Base-by-base conservation (phyloP, 2,113 vertebrate species). In the Canis aureus region DNA sequence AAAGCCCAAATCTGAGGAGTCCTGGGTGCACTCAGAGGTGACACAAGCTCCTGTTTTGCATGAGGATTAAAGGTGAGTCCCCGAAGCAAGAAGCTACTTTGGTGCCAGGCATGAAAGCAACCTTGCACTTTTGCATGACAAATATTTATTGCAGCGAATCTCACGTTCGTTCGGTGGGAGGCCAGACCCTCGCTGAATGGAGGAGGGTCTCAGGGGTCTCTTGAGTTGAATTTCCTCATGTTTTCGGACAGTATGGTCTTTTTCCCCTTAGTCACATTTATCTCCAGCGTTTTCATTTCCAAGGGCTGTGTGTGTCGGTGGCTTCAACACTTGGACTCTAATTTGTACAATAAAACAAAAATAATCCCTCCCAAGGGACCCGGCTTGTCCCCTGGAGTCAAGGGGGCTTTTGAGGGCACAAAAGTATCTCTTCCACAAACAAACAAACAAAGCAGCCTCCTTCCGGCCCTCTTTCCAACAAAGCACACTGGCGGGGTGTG, bases 31-130 rank as follows among this genome's bases (percentile, higher is more conserved):
- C 78, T 82, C 71, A 32, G 95, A 35, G 84, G 38, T 20, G 43
- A 92, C 43, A 8, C 62, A 81, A 96, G 89, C 27, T 51, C 66
- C 11, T 16, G 1, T 67, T 97, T 96, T 88, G 57, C 49, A 12
- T 79, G 2, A 78, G 92, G 8, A 95, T 88, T 29, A 78, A 69
- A 97, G 80, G 80, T 0, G 0, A 43, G 79, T 57, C 73, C 22
- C 43, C 82, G 78, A 90, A 67, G 96, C 74, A 67, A 93, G 96
- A 57, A 11, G 38, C 93, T 78, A 32, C 76, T 96, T 93, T 73
- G 96, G 91, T 90, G n/a, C 84, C 32, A n/a, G 93, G 29, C 96
- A 89, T 71, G 89, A 97, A 98, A 97, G 97, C 81, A 97, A 95
- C 90, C 97, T 95, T 96, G 95, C 90, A 80, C 96, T 94, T 97